Percentiles rank a stretch among this genome's conserved stretches.
Evolutionary conservation across 1,140 invertebrate species (phyloP).

Genomic region (Oedothorax gibbosus): DNA sequence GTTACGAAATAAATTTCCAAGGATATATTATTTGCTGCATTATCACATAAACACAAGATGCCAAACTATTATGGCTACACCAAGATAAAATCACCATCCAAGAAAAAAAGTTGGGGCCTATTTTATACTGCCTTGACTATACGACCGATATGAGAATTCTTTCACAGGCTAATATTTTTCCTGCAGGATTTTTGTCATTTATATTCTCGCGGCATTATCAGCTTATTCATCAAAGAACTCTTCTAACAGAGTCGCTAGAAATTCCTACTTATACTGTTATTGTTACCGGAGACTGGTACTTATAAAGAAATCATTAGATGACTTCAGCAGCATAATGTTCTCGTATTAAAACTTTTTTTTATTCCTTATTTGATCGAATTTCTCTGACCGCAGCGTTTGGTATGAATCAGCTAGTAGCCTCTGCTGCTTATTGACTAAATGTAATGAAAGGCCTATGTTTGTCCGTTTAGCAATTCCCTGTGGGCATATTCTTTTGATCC

Average conservation of each 20-base stretch:
- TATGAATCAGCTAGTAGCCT: background rate
- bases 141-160: conserved; percentile 29
- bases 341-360: conserved; percentile 9
- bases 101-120: background rate
- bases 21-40: too few species aligned
- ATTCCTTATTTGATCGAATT: conserved; percentile 18
- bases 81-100: background rate
- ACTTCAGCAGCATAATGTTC: conserved; percentile 13
- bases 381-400: conserved; percentile 14
- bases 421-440: conserved; percentile 7
- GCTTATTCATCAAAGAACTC: conserved; percentile 33
- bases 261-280: conserved; percentile 22
- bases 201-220: conserved; percentile 8
- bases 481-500: too few species aligned
- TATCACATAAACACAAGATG: too few species aligned
- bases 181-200: conserved; percentile 12
- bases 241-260: conserved; percentile 11
- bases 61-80: too few species aligned
- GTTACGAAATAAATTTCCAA: too few species aligned
- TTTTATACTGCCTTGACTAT: conserved; percentile 14
- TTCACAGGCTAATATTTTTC: conserved; percentile 13
- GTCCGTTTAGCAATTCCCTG: too few species aligned
- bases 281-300: conserved; percentile 18
- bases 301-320: conserved; percentile 37
- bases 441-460: too few species aligned